Evolutionary conservation across 2,888 invertebrate genomes (phyloP), one percentile per base, ranked within the genome.

Genomic region (Exephanes ischioxanthus): DNA sequence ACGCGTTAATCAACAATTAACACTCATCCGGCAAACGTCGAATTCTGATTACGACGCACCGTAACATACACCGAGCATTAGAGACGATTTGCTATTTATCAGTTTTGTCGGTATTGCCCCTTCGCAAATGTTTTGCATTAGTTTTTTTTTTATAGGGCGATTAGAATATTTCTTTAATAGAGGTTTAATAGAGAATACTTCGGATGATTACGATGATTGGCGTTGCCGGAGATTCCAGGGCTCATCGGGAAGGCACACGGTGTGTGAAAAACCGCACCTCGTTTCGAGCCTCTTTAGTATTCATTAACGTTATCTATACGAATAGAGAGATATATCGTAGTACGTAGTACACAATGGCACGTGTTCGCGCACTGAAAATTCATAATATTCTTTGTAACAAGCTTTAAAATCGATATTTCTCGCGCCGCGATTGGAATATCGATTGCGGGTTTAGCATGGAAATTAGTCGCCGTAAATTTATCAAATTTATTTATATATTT

Each of bases 1-100:
- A 82, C 79, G 79, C 61, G 71, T 80, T 82, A 79, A 85, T 85
- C 58, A 71, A 55, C 67, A 58, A 82, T 85, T 82, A 80, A 79
- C 55, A 79, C 71, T 73, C 81, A 63, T 48, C 66, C n/a, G 81
- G 66, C 78, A 51, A 75, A 48, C 19, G 61, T 58, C 48, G 67
- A 73, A 68, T 71, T 45, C 73, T 78, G 78, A 66, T 72, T 61
- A 67, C 55, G 33, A 80, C 61, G 51, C 76, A 19, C 53, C 16
- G n/a, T 5, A 33, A 9, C 22, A 37, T 61, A 73, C 22, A 63
- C 45, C 45, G 11, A 14, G 63, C 26, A 33, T 30, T 19, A 48
- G 30, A 14, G 45, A 16, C 30, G 30, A 45, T 61, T 41, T 48
- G 16, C 26, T 16, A 14, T 26, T 45, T 61, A 58, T 7, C 26